Conservation (phyloP, 2,113 vertebrate species). For the Corythornis madagascariensis region DNA sequence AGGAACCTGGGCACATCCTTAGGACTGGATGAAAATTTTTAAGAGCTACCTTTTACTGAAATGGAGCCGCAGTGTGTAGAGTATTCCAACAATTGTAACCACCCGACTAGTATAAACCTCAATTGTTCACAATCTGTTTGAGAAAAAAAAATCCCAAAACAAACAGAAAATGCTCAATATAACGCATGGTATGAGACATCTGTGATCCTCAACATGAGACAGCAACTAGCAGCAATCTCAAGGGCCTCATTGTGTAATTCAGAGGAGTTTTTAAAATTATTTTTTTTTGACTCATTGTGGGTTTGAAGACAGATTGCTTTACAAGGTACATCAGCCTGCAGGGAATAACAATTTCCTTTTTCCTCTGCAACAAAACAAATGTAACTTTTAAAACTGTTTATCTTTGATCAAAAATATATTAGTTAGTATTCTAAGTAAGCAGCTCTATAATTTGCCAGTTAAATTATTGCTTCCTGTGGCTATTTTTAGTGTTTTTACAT, state of each 20-base stretch:
- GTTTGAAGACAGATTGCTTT: constrained; percentile 81
- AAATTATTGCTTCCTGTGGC: constrained; percentile 85
- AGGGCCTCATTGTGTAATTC: constrained; percentile 74
- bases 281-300: constrained; percentile 64
- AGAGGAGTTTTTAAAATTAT: not conserved
- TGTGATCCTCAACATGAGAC: constrained; percentile 65
- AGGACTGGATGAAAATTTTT: not conserved
- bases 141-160: not conserved
- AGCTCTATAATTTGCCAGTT: constrained; percentile 80
- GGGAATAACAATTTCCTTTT: constrained; percentile 87
- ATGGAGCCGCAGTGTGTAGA: not conserved
- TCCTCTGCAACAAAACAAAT: constrained; percentile 77
- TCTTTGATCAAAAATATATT: constrained; percentile 88
- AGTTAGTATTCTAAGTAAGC: constrained; percentile 82
- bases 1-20: fast-evolving
- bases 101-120: not conserved
- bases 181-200: constrained; percentile 67
- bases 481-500: constrained; percentile 78
- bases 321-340: constrained; percentile 83
- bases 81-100: not conserved
- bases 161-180: not conserved
- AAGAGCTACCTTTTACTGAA: not conserved
- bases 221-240: constrained; percentile 65
- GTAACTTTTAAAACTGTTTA: constrained; percentile 83
- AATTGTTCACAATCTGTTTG: not conserved